Evolutionary conservation across 2,888 invertebrate species (phyloP).

Genomic region (Cancer borealis): DNA sequence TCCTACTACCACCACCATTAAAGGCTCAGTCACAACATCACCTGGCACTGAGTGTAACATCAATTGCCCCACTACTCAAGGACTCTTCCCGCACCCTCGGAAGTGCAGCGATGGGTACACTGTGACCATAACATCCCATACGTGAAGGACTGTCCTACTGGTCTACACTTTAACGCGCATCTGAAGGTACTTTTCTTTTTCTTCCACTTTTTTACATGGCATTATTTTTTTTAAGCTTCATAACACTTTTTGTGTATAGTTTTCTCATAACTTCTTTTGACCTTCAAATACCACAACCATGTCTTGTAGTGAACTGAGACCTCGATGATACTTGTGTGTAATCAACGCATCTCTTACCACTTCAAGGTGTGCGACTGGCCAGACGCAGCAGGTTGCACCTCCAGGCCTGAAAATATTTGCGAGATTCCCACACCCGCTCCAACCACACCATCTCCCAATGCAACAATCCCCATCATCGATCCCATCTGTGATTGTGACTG

Average conservation of each 20-base stretch:
- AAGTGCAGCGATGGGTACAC: constrained; percentile 72
- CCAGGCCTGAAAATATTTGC: constrained; percentile 7
- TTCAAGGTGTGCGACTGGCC: constrained; percentile 75
- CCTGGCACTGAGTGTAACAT: background rate
- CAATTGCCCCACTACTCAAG: constrained; percentile 54
- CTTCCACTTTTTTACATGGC: background rate
- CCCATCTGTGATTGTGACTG: constrained; percentile 69
- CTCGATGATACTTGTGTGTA: background rate
- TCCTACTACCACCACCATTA: background rate
- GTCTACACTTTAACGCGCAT: constrained; percentile 71
- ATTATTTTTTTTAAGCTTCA: too few species aligned
- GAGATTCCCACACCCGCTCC: background rate
- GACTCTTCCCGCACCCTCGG: constrained; percentile 67
- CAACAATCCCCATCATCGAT: constrained; percentile 57
- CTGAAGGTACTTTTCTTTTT: constrained; percentile 32
- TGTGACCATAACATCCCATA: constrained; percentile 68
- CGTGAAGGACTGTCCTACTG: constrained; percentile 75
- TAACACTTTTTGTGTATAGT: too few species aligned
- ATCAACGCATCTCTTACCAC: background rate
- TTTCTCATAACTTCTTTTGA: too few species aligned
- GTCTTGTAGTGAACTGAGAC: too few species aligned
- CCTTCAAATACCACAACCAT: too few species aligned
- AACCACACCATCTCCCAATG: constrained; percentile 52
- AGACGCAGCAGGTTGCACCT: constrained; percentile 65
- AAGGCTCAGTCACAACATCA: background rate